phyloP scores from a whole-genome alignment of 2,113 vertebrate genomes.

The Aythya baeri region DNA sequence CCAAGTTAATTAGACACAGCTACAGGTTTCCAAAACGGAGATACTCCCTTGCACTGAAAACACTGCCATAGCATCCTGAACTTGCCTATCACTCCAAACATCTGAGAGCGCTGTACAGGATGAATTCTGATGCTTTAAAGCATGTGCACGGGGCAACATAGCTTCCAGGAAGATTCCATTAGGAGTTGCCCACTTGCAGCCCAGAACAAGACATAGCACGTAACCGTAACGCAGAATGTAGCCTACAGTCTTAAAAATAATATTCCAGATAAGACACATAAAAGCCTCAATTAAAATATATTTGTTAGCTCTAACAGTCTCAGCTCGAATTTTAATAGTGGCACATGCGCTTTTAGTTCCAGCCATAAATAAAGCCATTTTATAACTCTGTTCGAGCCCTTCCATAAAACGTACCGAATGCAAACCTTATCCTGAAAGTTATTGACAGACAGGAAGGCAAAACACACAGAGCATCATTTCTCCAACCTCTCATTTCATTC shows the following conservation, averaged over 20 bases:
- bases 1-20: not conserved
- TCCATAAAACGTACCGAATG: not conserved
- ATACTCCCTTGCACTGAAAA: not conserved
- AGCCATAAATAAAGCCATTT: not conserved
- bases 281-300: conserved; percentile 18
- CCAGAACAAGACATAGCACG: not conserved
- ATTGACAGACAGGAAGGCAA: rapidly evolving
- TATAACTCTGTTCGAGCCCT: not conserved
- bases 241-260: not conserved
- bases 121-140: not conserved
- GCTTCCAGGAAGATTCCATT: not conserved
- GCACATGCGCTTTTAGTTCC: not conserved
- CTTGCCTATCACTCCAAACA: not conserved
- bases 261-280: not conserved
- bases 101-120: not conserved
- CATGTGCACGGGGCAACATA: not conserved
- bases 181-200: conserved; percentile 9
- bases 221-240: not conserved
- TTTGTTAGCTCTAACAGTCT: not conserved
- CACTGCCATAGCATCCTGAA: not conserved
- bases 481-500: not conserved
- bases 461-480: rapidly evolving
- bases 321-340: not conserved
- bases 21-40: not conserved
- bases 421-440: not conserved